Evolutionary conservation across 2,797 vertebrate genomes (phyloP).

Genomic region (Hydrophis major): DNA sequence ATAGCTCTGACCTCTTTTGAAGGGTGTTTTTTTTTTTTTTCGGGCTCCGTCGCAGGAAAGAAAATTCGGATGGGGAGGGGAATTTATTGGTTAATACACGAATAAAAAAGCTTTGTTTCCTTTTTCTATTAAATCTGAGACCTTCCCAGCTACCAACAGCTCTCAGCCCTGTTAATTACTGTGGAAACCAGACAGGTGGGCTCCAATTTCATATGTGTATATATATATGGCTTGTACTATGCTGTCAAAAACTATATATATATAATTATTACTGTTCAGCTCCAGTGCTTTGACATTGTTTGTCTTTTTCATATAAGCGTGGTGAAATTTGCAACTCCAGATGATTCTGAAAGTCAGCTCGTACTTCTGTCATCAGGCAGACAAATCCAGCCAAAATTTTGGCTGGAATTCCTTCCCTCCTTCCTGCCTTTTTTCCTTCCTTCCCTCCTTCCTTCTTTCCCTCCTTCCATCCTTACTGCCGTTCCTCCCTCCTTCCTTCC

Average conservation of each 20-base stretch:
- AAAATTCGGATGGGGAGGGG: neutral
- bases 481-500: no score
- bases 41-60: neutral
- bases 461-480: no score
- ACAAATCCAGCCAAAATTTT: neutral
- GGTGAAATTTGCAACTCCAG: no score
- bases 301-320: neutral
- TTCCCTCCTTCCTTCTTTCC: no score
- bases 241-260: no score
- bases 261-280: neutral
- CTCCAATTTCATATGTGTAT: no score
- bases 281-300: neutral
- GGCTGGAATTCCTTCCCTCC: neutral
- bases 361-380: no score
- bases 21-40: neutral
- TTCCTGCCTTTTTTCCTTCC: no score
- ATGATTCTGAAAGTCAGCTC: neutral
- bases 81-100: neutral
- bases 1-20: neutral
- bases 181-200: no score
- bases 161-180: no score
- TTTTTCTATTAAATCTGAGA: slow-evolving; percentile 39
- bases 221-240: no score
- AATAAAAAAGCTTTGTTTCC: slow-evolving; percentile 18
- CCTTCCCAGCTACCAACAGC: slow-evolving; percentile 34